Conservation (phyloP, 92 coral and sea anemone species). For the Paragorgia papillata region DNA sequence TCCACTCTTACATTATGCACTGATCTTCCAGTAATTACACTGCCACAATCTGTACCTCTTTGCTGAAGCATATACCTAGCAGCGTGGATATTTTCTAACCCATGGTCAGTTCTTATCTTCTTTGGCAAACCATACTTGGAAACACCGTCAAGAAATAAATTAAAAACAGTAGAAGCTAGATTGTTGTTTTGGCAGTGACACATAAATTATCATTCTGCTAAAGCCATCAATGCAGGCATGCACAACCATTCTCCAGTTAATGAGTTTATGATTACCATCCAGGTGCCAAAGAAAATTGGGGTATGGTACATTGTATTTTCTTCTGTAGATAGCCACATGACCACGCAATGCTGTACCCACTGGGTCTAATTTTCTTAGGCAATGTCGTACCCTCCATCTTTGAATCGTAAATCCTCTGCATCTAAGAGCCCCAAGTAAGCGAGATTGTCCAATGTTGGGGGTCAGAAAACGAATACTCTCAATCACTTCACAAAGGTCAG, state of each 20-base stretch:
- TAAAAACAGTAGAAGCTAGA: too few species aligned
- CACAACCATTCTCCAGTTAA: constrained; percentile 8
- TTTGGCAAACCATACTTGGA: too few species aligned
- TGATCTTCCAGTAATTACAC: too few species aligned
- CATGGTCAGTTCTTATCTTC: too few species aligned
- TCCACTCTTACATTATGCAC: too few species aligned
- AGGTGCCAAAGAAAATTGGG: constrained; percentile 19
- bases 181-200: constrained; percentile 9
- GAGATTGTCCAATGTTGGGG: constrained; percentile 14
- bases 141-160: too few species aligned
- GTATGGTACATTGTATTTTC: constrained; percentile 14
- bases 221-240: constrained; percentile 25
- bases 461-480: background rate
- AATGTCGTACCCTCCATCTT: background rate
- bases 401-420: constrained; percentile 2
- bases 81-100: too few species aligned
- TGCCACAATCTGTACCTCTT: too few species aligned
- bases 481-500: background rate
- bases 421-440: constrained; percentile 5
- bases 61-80: too few species aligned
- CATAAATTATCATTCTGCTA: background rate
- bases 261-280: constrained; percentile 25
- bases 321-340: background rate
- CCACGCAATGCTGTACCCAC: background rate
- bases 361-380: constrained; percentile 5